Conservation (phyloP, 2,797 vertebrate genomes). For the Nothura maculosa region DNA sequence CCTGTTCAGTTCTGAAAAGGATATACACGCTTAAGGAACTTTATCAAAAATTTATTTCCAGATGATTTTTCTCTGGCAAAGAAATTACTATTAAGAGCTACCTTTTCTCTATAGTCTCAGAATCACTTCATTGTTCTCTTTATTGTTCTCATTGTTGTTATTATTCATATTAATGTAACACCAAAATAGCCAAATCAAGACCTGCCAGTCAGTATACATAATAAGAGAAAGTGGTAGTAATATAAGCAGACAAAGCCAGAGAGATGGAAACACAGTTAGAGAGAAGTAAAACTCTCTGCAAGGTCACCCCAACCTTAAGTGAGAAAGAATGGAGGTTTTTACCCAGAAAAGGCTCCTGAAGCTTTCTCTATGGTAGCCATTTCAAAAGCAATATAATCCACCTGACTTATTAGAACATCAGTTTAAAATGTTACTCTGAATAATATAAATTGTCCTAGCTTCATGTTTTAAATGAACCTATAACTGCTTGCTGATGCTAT, state of each 20-base stretch:
- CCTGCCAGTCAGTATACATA: background rate
- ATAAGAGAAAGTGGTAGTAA: background rate
- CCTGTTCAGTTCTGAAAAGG: background rate
- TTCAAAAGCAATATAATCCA: slow-evolving; percentile 39
- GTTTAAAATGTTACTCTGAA: background rate
- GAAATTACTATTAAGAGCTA: background rate
- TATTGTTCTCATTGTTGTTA: background rate
- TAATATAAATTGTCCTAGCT: background rate
- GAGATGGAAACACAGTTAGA: background rate
- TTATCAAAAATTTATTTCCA: slow-evolving; percentile 8
- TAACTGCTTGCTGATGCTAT: background rate
- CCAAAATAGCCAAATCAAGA: background rate
- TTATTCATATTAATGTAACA: background rate
- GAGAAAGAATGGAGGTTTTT: slow-evolving; percentile 3
- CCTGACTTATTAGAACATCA: background rate
- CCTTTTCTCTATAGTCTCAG: background rate
- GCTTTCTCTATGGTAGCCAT: background rate
- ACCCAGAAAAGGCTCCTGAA: slow-evolving; percentile 25
- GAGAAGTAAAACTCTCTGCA: background rate
- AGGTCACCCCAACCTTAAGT: background rate
- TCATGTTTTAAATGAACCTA: background rate
- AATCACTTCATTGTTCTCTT: background rate
- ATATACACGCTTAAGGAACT: background rate
- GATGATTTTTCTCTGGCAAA: background rate
- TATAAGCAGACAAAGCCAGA: background rate